Evolutionary conservation across 2,797 vertebrate genomes (phyloP).

Genomic region (Pangasius mekongensis): DNA sequence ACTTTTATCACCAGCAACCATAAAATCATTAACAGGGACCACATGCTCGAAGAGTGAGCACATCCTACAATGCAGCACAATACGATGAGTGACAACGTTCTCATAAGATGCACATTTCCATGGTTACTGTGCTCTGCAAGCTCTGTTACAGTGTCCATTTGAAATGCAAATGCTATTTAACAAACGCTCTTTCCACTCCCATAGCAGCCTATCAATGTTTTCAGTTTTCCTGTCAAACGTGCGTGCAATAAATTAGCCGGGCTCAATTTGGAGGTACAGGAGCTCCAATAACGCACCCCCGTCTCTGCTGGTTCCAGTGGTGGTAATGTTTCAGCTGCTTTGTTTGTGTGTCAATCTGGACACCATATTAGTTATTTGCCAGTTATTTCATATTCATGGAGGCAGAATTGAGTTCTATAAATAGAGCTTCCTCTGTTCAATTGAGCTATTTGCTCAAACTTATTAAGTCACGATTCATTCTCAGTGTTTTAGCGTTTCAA

Average conservation of each 20-base stretch:
- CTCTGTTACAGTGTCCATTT: constrained; percentile 46
- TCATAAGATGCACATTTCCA: constrained; percentile 42
- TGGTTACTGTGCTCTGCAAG: constrained; percentile 36
- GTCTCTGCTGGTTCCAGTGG: constrained; percentile 19
- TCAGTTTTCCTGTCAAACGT: constrained; percentile 32
- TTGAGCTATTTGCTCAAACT: constrained; percentile 20
- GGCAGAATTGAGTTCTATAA: constrained; percentile 42
- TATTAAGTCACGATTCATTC: constrained; percentile 39
- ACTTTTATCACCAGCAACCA: background rate
- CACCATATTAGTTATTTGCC: constrained; percentile 29
- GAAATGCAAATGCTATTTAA: constrained; percentile 52
- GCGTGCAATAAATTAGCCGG: constrained; percentile 30
- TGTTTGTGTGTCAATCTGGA: constrained; percentile 29
- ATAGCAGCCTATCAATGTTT: constrained; percentile 41
- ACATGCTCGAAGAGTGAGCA: background rate
- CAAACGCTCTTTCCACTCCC: constrained; percentile 12
- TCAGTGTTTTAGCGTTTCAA: background rate
- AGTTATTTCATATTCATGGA: constrained; percentile 50
- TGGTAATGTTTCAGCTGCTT: background rate
- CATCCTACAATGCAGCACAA: background rate
- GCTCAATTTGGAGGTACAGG: background rate
- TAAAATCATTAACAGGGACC: background rate
- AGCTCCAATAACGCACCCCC: background rate
- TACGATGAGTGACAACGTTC: constrained; percentile 18
- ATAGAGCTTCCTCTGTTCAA: constrained; percentile 1